phyloP scores from a whole-genome alignment of 2,797 vertebrate genomes.

The Toxotes lorentzi region DNA sequence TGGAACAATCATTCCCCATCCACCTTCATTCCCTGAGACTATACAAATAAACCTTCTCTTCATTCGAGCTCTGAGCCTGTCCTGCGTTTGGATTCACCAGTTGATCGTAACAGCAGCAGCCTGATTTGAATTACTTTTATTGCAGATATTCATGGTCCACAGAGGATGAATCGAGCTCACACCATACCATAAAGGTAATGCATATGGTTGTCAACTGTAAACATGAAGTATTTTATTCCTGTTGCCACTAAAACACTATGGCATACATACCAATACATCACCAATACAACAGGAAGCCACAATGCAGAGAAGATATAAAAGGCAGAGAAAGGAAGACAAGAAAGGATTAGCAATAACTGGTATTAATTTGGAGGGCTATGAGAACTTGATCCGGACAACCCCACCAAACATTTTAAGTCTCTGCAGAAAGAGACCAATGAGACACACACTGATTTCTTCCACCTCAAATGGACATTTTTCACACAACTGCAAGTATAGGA shows the following conservation, averaged over 20 bases:
- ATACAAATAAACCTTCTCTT: no score
- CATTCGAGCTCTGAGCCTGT: no score
- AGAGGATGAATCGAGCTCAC: not conserved
- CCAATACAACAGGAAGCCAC: not conserved
- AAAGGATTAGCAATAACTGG: not conserved
- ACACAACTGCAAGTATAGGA: conserved; percentile 2
- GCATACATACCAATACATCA: no score
- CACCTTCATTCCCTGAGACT: no score
- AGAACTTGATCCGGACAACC: not conserved
- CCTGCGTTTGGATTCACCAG: no score
- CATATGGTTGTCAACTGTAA: not conserved
- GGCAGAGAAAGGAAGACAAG: no score
- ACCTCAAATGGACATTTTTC: not conserved
- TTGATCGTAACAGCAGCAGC: not conserved
- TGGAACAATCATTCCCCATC: no score
- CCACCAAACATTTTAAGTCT: not conserved
- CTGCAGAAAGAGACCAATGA: not conserved
- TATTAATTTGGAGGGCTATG: not conserved
- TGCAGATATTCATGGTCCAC: not conserved
- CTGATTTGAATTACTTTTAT: not conserved
- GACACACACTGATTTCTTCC: not conserved
- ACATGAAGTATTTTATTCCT: no score
- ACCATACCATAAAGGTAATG: not conserved
- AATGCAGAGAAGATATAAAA: not conserved
- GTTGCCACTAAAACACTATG: no score